Evolutionary conservation across 1,140 invertebrate species (phyloP), one percentile per base, ranked within the genome.

Genomic region (Saccostrea cuccullata): DNA sequence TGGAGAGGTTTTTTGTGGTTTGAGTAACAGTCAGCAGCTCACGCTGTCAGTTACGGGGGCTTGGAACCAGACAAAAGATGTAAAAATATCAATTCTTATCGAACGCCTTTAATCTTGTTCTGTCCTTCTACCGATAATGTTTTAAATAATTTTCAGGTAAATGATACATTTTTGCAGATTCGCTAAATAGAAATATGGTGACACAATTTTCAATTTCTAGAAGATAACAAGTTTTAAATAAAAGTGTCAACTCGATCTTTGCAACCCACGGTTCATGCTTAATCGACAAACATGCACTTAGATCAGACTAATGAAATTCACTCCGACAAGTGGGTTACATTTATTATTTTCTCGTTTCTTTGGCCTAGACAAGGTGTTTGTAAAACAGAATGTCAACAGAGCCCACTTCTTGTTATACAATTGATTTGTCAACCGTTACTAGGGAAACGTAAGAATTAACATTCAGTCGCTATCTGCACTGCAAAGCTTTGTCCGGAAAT

Each of bases 371-470:
- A 77, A 36, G 70, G 70, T 30, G 70, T 77, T 26, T 23, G 70
- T 77, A 77, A 77, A 36, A 36, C 70, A 30, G 70, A 30, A 17
- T 36, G 70, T 77, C 70, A 77, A 77, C 70, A 15, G 11, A 77
- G 70, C 70, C 30, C 70, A 2, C 26, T 12, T 64, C 58, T 64
- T 64, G 30, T 30, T 30, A 26, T 9, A 77, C 70, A 77, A 36
- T 77, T 77, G 70, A 77, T 77, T 77, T 77, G 26, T 77, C 70
- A 77, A 77, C 26, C 30, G 26, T 77, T 77, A 30, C 70, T 30
- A 77, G 4, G 70, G 26, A 30, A 17, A 77, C 26, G 26, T 26
- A 77, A 77, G 12, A 77, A 15, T 77, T 77, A 17, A 77, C 26
- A 30, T 26, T 17, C 70, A 77, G 9, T 0, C 30, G 2, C 8